Evolutionary conservation across 2,797 vertebrate genomes (phyloP), one percentile per base, ranked within the genome.

Genomic region (Tapera naevia): DNA sequence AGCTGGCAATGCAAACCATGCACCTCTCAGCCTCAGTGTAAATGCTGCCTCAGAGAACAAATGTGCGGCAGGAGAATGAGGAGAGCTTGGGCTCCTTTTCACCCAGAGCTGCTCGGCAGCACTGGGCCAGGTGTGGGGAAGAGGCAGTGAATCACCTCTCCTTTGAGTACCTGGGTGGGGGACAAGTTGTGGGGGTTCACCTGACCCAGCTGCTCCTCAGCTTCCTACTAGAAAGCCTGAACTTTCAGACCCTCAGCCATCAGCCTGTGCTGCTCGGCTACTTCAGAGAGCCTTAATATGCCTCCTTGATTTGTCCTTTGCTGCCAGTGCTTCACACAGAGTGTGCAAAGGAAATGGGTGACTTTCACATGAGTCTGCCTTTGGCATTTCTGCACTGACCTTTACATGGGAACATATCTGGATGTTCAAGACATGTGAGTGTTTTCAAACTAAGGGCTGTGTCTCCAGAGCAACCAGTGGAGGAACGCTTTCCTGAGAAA

Each of bases 151-250:
- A 60, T 84, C 1, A 1, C 7, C 13, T 19, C 24, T 66, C 39
- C 37, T 65, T 83, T 0, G 3, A 53, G 32, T 50, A 33, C 14
- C 9, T 0, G 0, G 3, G 3, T n/a, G 16, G 19, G n/a, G 92
- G 35, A 30, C 9, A 62, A 43, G 28, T 33, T 33, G 35, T 61
- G 5, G 22, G 17, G 11, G 8, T 58, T 61, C 56, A 39, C n/a
- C 35, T 65, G 46, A 81, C 19, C 41, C 62, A 70, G 16, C n/a
- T 53, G 35, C 22, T 45, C 15, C 22, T 72, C 30, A 30, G 32
- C 18, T 69, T 87, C n/a, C 41, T 88, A 46, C 23, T 30, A 43
- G 69, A 72, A 46, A 72, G 3, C 30, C 37, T 4, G 9, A 87
- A 25, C 23, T 23, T 61, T 72, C 41, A 72, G 72, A 28, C 17